Base-by-base conservation (phyloP, 2,797 vertebrate species). In the Takifugu ocellatus region DNA sequence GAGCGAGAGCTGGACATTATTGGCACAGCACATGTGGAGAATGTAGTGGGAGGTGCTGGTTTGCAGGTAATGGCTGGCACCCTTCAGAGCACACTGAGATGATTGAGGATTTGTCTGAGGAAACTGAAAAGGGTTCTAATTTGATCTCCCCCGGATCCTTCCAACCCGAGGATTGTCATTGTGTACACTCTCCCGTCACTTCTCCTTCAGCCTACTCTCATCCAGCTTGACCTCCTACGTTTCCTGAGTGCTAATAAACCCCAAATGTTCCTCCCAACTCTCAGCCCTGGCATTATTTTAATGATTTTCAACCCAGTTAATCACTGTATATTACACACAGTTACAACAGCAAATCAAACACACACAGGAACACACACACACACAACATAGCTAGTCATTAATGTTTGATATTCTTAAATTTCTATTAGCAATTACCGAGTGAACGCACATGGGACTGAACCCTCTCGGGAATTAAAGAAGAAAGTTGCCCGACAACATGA, bases 251-350 rank as follows among this genome's bases (percentile, higher is more conserved):
- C 70, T 79, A 80, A 81, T 79, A 70, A 78, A 79, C 74, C 61
- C 61, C 60, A 78, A 59, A 59, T 54, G 53, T 17, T 42, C 72
- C 52, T 68, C 61, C 73, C 78, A 74, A 86, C 79, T 76, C 75
- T 85, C 87, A 88, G 83, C 84, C 79, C 79, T 84, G 84, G 87
- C 64, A 75, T 45, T 63, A 87, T 79, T 84, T 83, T 82, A 84
- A 68, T 79, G 78, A 87, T 88, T 86, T 88, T 88, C 88, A 89
- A 89, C 87, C 83, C 84, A 81, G 49, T 54, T 81, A 86, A 84
- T 85, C 83, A 84, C 69, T 66, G 67, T 61, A 55, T 29, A 75
- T 33, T 33, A 7, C 31, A 71, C 77, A 27, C 26, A 27, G 7
- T 21, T 49, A 12, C 25, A 27, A 15, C 15, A 16, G 16, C 15